phyloP scores from a whole-genome alignment of 2,113 vertebrate species.

The Hippocampus mohnikei region DNA sequence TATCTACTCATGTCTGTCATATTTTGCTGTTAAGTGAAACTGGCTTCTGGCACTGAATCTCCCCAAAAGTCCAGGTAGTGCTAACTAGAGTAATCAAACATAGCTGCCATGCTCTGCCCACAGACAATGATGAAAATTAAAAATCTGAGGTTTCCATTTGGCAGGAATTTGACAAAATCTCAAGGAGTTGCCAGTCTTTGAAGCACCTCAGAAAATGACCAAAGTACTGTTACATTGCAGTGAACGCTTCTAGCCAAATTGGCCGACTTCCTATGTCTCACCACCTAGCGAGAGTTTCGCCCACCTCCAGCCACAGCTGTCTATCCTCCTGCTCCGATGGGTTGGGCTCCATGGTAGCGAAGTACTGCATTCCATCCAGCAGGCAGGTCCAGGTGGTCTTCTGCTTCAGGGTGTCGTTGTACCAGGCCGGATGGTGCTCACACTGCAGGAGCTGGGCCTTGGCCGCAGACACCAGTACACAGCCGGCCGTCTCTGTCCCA shows the following conservation, averaged over 20 bases:
- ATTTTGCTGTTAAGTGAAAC: too few species aligned
- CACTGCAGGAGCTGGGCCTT: constrained; percentile 95
- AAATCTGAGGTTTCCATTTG: too few species aligned
- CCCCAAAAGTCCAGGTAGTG: too few species aligned
- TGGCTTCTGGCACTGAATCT: too few species aligned
- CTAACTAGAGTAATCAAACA: too few species aligned
- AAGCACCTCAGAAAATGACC: neutral
- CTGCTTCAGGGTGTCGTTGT: constrained; percentile 91
- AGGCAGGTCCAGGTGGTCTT: constrained; percentile 97
- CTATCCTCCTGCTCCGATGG: constrained; percentile 85
- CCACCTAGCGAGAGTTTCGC: neutral
- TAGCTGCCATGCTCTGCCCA: too few species aligned
- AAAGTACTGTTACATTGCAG: neutral
- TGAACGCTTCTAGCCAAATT: neutral
- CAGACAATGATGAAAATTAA: too few species aligned
- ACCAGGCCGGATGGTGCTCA: constrained; percentile 95
- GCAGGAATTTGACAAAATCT: neutral
- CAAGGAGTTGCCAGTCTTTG: neutral
- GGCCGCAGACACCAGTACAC: constrained; percentile 91
- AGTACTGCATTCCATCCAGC: constrained; percentile 97
- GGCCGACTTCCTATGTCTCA: neutral
- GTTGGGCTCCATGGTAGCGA: constrained; percentile 91
- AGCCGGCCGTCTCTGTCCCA: constrained; percentile 91
- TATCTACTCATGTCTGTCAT: too few species aligned
- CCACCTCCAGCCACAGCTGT: constrained; percentile 92